phyloP scores from a whole-genome alignment of 2,888 invertebrate genomes.

The Seira sanloemensis region DNA sequence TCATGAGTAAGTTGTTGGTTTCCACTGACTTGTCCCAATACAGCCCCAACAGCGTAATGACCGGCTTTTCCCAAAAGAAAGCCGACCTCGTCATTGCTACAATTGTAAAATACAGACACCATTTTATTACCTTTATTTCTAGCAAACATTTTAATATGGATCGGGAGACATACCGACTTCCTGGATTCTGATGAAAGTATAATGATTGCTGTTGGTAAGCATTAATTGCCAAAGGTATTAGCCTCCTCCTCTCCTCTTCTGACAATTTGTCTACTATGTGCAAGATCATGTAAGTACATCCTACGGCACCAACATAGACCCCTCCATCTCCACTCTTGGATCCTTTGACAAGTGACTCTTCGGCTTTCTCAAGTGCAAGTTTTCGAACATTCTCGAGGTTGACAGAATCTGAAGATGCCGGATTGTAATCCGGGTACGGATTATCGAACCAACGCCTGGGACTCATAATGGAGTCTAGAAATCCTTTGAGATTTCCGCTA shows the following conservation, averaged over 20 bases:
- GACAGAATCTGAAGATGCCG: background rate
- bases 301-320: slow-evolving; percentile 83
- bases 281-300: slow-evolving; percentile 87
- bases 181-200: slow-evolving; percentile 80
- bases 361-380: slow-evolving; percentile 29
- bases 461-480: no score
- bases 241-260: slow-evolving; percentile 57
- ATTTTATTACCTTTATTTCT: background rate
- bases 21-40: slow-evolving; percentile 79
- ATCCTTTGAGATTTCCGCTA: no score
- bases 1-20: slow-evolving; percentile 75
- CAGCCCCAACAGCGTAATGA: slow-evolving; percentile 84
- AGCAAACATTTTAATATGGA: background rate
- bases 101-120: background rate
- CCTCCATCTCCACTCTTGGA: slow-evolving; percentile 78
- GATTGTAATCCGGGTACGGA: slow-evolving; percentile 48
- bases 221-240: slow-evolving; percentile 45
- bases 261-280: slow-evolving; percentile 76
- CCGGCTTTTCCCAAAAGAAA: slow-evolving; percentile 89
- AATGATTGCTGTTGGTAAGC: slow-evolving; percentile 76
- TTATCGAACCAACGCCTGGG: slow-evolving; percentile 54
- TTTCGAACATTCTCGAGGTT: slow-evolving; percentile 40
- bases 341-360: slow-evolving; percentile 44
- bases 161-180: slow-evolving; percentile 78
- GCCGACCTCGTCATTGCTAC: slow-evolving; percentile 75